Evolutionary conservation across 2,888 invertebrate genomes (phyloP).

Genomic region (Gymnocheta viridis): DNA sequence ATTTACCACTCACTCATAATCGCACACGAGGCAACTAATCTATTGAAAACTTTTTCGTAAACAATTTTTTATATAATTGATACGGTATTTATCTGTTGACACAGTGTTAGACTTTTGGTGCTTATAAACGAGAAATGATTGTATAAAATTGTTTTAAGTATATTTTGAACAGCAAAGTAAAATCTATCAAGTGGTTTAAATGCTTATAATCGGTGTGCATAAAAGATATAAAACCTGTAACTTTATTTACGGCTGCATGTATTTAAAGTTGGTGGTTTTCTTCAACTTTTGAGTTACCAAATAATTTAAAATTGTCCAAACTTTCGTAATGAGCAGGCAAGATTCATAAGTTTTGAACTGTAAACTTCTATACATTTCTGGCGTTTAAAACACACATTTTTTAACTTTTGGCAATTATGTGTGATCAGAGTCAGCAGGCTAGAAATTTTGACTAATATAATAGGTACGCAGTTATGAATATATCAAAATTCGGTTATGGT

Average conservation of each 20-base stretch:
- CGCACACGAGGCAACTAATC: slow-evolving; percentile 34
- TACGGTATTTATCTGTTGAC: too few relatives aligned
- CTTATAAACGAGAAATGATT: too few relatives aligned
- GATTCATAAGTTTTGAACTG: background rate
- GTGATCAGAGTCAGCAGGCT: background rate
- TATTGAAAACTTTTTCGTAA: slow-evolving; percentile 21
- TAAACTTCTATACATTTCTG: background rate
- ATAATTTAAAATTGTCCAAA: too few relatives aligned
- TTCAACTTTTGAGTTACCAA: too few relatives aligned
- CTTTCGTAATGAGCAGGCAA: background rate
- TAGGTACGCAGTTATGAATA: background rate
- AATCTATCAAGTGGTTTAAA: too few relatives aligned
- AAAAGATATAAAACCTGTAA: too few relatives aligned
- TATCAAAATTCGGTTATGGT: too few relatives aligned
- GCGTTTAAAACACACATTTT: background rate
- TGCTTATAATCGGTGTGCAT: too few relatives aligned
- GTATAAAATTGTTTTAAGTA: too few relatives aligned
- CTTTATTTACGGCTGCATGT: slow-evolving; percentile 3
- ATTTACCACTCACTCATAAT: slow-evolving; percentile 35
- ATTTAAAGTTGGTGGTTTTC: background rate
- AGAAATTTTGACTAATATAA: background rate
- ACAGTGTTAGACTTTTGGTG: too few relatives aligned
- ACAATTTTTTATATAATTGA: slow-evolving; percentile 11
- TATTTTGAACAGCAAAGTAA: too few relatives aligned
- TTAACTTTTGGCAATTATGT: background rate